Conservation (phyloP, 2,113 vertebrate genomes). For the Antigone vipio region DNA sequence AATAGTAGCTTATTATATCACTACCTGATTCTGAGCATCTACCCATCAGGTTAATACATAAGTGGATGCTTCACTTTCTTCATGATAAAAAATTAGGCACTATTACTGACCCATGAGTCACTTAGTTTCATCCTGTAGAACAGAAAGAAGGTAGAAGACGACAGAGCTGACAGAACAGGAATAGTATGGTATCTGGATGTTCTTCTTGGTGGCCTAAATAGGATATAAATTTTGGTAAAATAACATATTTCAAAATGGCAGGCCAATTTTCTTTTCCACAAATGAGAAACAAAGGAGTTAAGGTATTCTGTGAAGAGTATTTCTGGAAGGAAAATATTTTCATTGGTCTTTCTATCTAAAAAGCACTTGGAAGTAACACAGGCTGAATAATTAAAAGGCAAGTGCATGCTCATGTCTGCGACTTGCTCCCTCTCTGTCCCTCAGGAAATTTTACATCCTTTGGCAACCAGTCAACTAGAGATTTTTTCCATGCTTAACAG, state of each 20-base stretch:
- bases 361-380: background rate
- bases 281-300: background rate
- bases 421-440: background rate
- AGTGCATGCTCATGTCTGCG: background rate
- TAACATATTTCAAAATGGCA: background rate
- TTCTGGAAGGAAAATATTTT: constrained; percentile 2
- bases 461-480: background rate
- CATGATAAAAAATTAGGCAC: background rate
- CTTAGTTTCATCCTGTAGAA: background rate
- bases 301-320: background rate
- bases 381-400: background rate
- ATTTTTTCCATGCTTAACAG: constrained; percentile 5
- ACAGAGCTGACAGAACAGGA: background rate
- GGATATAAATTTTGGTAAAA: background rate
- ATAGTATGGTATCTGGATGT: background rate
- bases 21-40: background rate
- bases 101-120: background rate
- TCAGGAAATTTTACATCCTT: background rate
- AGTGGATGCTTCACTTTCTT: background rate
- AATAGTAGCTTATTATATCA: background rate
- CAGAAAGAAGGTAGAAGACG: background rate
- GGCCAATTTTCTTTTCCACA: background rate
- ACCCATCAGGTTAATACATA: background rate
- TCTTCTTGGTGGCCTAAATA: background rate
- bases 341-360: background rate